These are phyloP conservation scores for Sesamia inferens DNA, from an alignment of 2,888 invertebrate genomes.

Conservation along the genomic window DNA sequence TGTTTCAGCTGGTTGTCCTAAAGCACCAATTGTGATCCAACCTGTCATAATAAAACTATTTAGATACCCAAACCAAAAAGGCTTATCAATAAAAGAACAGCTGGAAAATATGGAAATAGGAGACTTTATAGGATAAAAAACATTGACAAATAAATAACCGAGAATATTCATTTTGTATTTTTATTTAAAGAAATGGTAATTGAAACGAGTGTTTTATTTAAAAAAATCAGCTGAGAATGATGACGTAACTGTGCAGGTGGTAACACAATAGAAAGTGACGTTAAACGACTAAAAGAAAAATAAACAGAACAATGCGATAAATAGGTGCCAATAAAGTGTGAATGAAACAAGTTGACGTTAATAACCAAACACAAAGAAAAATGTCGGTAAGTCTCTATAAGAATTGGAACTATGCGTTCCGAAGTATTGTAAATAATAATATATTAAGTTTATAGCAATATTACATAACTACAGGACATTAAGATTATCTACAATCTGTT, in stretches of 20 bases:
- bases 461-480: background rate
- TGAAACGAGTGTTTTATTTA: too few relatives aligned
- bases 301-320: slow-evolving; percentile 70
- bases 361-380: slow-evolving; percentile 60
- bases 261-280: slow-evolving; percentile 60
- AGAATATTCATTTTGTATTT: slow-evolving; percentile 13
- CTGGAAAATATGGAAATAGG: slow-evolving; percentile 43
- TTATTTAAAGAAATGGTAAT: slow-evolving; percentile 14
- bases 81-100: slow-evolving; percentile 24
- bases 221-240: slow-evolving; percentile 7
- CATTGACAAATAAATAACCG: slow-evolving; percentile 22
- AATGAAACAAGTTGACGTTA: slow-evolving; percentile 73
- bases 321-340: slow-evolving; percentile 75
- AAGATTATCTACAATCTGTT: background rate
- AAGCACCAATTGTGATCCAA: slow-evolving; percentile 76
- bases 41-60: slow-evolving; percentile 82
- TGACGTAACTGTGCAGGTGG: slow-evolving; percentile 78
- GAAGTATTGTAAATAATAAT: background rate
- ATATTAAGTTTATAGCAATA: background rate
- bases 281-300: slow-evolving; percentile 57
- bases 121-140: slow-evolving; percentile 36
- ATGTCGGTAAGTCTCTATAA: slow-evolving; percentile 69
- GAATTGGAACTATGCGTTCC: slow-evolving; percentile 16
- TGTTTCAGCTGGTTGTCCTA: slow-evolving; percentile 67
- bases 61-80: slow-evolving; percentile 72